Base-by-base conservation (phyloP, 2,797 vertebrate species). In the Bradypus variegatus region DNA sequence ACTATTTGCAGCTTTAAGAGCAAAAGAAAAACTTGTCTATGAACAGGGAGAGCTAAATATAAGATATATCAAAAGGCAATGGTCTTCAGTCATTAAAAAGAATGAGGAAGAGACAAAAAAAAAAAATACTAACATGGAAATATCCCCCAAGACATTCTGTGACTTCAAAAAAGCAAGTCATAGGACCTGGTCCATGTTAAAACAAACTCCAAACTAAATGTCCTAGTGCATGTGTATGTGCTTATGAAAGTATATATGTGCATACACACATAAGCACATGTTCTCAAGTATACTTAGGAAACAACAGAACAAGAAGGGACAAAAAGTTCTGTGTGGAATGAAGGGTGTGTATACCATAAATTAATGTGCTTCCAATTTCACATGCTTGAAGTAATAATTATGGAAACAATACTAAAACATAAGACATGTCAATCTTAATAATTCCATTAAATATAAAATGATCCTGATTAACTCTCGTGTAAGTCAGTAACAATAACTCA, bases 361-460 rank as follows among this genome's bases (percentile, higher is more conserved):
- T 31, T 67, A 88, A 81, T 1, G 4, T 14, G 69, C 23, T 69
- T 93, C 45, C n/a, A 86, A 86, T 79, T 76, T n/a, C 73, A 67
- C 64, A 81, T 45, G 72, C 23, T 36, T 36, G 5, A 67, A 88
- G 45, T 64, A 77, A 3, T 45, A 72, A 93, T 85, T 85, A 91
- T 21, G 8, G 69, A 85, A 92, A 92, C 77, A 53, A 73, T 33
- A 91, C 31, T 53, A 88, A 91, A 82, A 65, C 60, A 78, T 13
- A 70, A 70, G 41, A 76, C 10, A 31, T 75, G 48, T 73, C 67
- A 60, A 76, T 80, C 67, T 86, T 77, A 93, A 73, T 88, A 80
- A 91, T 36, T 60, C 91, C 31, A 94, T 69, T 88, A 80, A 81
- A 48, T n/a, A 91, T 79, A 81, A 86, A 90, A 55, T 72, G 36